phyloP scores from a whole-genome alignment of 1,140 invertebrate species.

The Dermatophagoides farinae region DNA sequence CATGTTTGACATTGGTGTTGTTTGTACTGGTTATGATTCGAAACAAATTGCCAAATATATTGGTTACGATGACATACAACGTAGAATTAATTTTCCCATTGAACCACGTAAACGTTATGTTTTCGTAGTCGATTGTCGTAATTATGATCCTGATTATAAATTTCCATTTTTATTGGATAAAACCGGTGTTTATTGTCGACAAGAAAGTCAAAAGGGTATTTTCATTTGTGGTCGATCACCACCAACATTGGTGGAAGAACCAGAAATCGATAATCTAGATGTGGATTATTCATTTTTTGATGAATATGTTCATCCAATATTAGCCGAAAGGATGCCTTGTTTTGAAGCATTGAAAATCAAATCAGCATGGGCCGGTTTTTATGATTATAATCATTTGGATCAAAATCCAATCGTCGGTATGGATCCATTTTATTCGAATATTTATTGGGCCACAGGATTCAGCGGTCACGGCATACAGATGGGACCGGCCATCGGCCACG shows the following conservation, averaged over 20 bases:
- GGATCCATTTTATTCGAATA: conserved; percentile 64
- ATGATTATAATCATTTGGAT: conserved; percentile 82
- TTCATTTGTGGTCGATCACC: conserved; percentile 46
- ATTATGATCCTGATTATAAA: conserved; percentile 53
- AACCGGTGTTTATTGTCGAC: conserved; percentile 30
- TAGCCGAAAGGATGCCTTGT: conserved; percentile 51
- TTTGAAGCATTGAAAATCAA: conserved; percentile 62
- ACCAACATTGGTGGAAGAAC: conserved; percentile 36
- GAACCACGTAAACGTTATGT: conserved; percentile 69
- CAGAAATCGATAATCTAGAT: conserved; percentile 38
- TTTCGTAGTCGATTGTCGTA: conserved; percentile 54
- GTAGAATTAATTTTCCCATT: conserved; percentile 51
- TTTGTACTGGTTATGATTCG: conserved; percentile 62
- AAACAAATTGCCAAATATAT: conserved; percentile 52
- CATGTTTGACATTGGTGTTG: conserved; percentile 45
- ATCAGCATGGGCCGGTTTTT: conserved; percentile 61
- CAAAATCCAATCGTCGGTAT: conserved; percentile 72
- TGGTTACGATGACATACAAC: conserved; percentile 38
- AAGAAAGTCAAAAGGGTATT: conserved; percentile 43
- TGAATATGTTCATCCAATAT: conserved; percentile 48
- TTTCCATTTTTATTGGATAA: conserved; percentile 67
- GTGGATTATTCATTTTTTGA: conserved; percentile 61
- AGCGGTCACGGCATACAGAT: conserved; percentile 79
- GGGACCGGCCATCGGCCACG: conserved; percentile 66
- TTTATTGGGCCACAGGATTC: conserved; percentile 74